Conservation (phyloP, 2,113 vertebrate species). For the Mastomys coucha region DNA sequence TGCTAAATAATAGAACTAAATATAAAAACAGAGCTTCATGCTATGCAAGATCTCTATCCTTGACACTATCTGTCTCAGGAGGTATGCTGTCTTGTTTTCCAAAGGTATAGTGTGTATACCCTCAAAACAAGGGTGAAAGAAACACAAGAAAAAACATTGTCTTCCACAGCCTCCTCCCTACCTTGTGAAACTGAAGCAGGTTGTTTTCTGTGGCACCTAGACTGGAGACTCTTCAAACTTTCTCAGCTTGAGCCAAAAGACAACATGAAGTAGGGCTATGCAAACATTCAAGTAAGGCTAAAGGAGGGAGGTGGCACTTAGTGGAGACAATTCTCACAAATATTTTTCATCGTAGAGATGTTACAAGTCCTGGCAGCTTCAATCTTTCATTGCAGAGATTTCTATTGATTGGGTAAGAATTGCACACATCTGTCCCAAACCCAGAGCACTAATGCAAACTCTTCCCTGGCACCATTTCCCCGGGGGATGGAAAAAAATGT, state of each 20-base stretch:
- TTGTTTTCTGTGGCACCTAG: background rate
- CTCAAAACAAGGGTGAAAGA: background rate
- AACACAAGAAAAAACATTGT: background rate
- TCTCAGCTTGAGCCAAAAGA: conserved; percentile 50
- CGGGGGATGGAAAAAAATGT: conserved; percentile 81
- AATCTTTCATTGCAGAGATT: conserved; percentile 82
- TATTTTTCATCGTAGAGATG: conserved; percentile 74
- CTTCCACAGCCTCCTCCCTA: background rate
- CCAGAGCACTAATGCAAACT: conserved; percentile 82
- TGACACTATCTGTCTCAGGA: no score
- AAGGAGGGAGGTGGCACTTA: conserved; percentile 34
- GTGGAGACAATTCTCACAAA: conserved; percentile 61
- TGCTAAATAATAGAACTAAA: background rate
- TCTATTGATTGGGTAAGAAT: conserved; percentile 84
- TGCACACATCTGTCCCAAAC: conserved; percentile 50
- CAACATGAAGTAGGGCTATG: background rate
- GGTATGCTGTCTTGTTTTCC: background rate
- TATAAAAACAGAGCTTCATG: background rate
- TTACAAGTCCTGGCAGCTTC: conserved; percentile 77
- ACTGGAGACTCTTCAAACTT: conserved; percentile 1
- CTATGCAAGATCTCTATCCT: background rate
- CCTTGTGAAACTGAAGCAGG: background rate
- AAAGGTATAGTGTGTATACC: background rate
- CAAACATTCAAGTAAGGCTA: conserved; percentile 31
- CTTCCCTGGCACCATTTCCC: conserved; percentile 76